Base-by-base conservation (phyloP, 2,797 vertebrate genomes). In the Protosalanx chinensis region DNA sequence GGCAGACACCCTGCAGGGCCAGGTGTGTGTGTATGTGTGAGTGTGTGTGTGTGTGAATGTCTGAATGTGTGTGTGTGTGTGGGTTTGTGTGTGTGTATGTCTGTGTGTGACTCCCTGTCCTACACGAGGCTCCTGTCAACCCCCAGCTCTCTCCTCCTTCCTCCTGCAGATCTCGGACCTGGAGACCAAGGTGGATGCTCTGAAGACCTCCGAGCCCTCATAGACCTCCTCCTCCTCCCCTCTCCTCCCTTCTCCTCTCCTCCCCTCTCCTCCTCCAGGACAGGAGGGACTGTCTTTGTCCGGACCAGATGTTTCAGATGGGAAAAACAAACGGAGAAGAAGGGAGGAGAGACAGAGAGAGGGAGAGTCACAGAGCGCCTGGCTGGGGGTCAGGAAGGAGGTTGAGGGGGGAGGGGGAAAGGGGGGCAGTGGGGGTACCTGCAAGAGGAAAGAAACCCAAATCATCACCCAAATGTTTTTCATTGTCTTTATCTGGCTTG, bases 141-240 rank as follows among this genome's bases (percentile, higher is more conserved):
- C 18, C 51, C 16, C 18, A 1, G 15, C 51, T n/a, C 6, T 56
- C 51, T 56, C 51, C 51, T 51, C 49, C 49, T 51, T 20, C 6
- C n/a, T 69, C 84, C 74, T 76, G 71, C 89, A 97, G 96, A 96
- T 97, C 85, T 92, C 93, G 57, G 94, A 97, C 88, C 86, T 97
- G 92, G 95, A 97, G 92, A 94, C 93, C 87, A 96, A 94, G 90
- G 94, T 97, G 89, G 95, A 94, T 27, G 92, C 95, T 87, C 91
- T 96, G 89, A 96, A 95, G 91, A 93, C 91, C 86, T 91, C 94
- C 73, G 90, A 93, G 72, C 91, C 94, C 72, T 95, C 94, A 81
- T 96, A 96, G 92, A 81, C 66, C 79, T 85, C 83, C 85, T 79
- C 27, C 60, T 16, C 4, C 81, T 74, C 76, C 53, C 71, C 78